Base-by-base conservation (phyloP, 2,797 vertebrate genomes). In the Decapterus maruadsi region DNA sequence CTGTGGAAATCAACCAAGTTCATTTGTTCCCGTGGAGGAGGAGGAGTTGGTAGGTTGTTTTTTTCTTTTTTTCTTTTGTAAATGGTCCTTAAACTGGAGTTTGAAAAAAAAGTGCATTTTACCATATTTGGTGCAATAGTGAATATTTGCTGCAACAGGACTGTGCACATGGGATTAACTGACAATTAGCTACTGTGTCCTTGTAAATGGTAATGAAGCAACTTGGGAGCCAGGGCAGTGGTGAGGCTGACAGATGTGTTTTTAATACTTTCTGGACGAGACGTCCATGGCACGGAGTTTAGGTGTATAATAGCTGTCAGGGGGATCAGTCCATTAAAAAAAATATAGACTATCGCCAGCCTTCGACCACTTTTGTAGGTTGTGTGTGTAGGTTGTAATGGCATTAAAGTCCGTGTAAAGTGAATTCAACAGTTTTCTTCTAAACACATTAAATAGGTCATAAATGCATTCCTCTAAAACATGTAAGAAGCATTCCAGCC, bases 301-400 rank as follows among this genome's bases (percentile, higher is more conserved):
- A 17, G 14, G 16, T 19, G 8, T 36, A 36, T 36, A 75, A 34
- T 78, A 34, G 63, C 0, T 29, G 17, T 58, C 17, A 64, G 12
- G 13, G 8, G 42, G 40, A 64, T 65, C 7, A 20, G 12, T 65
- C 62, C 0, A 60, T 14, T 48, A 2, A 51, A 62, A 3, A 36
- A 70, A 63, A 65, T 60, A 64, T 16, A 45, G 43, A 66, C 56
- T 59, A 61, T 68, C 16, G 45, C 4, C 5, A 16, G 10, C 51
- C 34, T 75, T 60, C 56, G 3, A 68, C 42, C 53, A 59, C 22
- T 62, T 80, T 65, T 82, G 69, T 77, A 68, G 63, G 75, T 72
- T 75, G 55, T 83, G 53, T 56, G 43, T 62, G 53, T 70, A 40
- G 48, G 40, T 67, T 80, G 53, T 80, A 64, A 78, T 43, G 48